Percentiles rank a stretch among this genome's conserved stretches.
These are phyloP conservation scores for Spatulosminthurus flaviceps DNA, from an alignment of 2,888 invertebrate species.

Conservation along the genomic window DNA sequence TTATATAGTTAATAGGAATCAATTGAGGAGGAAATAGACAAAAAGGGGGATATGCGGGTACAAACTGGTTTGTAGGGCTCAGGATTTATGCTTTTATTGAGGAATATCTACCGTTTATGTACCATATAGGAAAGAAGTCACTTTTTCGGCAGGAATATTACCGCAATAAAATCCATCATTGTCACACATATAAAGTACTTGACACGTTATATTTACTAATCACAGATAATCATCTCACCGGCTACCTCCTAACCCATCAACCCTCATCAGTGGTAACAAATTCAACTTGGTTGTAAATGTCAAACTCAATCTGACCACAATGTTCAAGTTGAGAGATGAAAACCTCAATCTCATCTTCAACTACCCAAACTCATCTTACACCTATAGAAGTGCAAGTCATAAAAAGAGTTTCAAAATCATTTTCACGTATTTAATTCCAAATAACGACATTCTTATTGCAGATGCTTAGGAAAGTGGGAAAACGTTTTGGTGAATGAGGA, in stretches of 20 bases:
- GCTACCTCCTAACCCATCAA: background rate
- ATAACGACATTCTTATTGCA: no score
- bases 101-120: background rate
- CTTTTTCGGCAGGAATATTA: background rate
- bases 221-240: background rate
- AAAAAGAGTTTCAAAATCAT: no score
- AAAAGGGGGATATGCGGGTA: background rate
- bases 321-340: no score
- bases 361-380: no score
- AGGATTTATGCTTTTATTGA: background rate
- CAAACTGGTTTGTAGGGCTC: background rate
- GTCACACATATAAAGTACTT: background rate
- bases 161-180: conserved; percentile 20
- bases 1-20: no score
- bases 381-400: no score
- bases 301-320: background rate
- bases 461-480: no score
- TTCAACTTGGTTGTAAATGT: background rate
- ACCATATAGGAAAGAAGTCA: background rate
- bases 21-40: no score
- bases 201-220: background rate
- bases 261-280: background rate
- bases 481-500: no score
- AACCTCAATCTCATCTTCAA: no score
- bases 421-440: no score